phyloP scores from a whole-genome alignment of 2,113 vertebrate species.

The Corythornis vintsioides region DNA sequence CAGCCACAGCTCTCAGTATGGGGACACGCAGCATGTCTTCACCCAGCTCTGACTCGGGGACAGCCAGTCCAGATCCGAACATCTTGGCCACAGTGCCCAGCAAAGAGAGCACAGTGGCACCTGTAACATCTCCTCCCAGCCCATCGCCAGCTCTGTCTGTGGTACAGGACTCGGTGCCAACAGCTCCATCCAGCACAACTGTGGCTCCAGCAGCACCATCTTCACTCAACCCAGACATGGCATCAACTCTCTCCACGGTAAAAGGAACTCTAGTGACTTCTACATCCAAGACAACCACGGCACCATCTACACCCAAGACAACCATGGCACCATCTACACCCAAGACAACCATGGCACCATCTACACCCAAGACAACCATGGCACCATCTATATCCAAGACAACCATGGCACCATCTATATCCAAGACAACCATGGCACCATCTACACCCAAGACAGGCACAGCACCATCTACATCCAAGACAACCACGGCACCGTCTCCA shows the following conservation, averaged over 20 bases:
- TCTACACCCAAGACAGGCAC: background rate
- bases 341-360: background rate
- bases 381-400: rapidly evolving
- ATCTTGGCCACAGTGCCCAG: rapidly evolving
- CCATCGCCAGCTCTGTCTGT: rapidly evolving
- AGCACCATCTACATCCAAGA: rapidly evolving
- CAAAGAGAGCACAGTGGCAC: background rate
- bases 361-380: rapidly evolving
- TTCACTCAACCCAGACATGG: rapidly evolving
- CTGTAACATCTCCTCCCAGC: background rate
- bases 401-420: rapidly evolving
- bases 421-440: background rate
- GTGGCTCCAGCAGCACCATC: background rate
- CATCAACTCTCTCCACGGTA: rapidly evolving
- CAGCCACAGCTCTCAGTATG: rapidly evolving
- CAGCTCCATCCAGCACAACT: rapidly evolving
- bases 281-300: rapidly evolving
- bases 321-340: rapidly evolving
- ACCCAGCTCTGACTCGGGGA: rapidly evolving
- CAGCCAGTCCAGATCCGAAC: rapidly evolving
- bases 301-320: rapidly evolving
- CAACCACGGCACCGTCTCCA: rapidly evolving
- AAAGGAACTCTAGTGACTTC: no score
- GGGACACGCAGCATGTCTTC: rapidly evolving
- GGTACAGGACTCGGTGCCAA: rapidly evolving